Conservation (phyloP, 2,888 invertebrate genomes). For the Cataglyphis albicans region DNA sequence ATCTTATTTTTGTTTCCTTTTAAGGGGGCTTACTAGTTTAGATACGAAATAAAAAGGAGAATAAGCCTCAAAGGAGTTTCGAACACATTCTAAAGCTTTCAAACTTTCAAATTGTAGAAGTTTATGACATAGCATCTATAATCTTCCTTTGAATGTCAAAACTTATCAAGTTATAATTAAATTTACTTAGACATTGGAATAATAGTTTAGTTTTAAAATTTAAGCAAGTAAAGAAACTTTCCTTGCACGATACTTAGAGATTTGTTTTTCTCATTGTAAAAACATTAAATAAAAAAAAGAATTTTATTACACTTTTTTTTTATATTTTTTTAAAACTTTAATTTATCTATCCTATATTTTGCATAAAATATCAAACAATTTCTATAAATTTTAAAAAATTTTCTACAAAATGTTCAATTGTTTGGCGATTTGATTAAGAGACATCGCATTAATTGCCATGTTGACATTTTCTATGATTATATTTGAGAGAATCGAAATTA, state of each 20-base stretch:
- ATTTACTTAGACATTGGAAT: conserved; percentile 19
- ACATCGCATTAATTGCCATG: conserved; percentile 8
- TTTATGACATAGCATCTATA: conserved; percentile 39
- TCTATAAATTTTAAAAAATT: background rate
- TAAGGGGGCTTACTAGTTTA: background rate
- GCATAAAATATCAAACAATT: background rate
- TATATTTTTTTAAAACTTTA: background rate
- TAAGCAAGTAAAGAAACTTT: background rate
- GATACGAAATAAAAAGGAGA: conserved; percentile 18
- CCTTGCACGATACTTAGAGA: background rate
- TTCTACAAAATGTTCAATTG: background rate
- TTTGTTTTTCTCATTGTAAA: background rate
- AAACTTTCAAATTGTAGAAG: conserved; percentile 34
- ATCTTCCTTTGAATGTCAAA: conserved; percentile 41
- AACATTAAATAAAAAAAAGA: conserved; percentile 5
- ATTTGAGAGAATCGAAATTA: conserved; percentile 38
- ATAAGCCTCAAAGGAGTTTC: conserved; percentile 20
- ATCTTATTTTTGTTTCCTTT: background rate
- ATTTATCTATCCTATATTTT: background rate
- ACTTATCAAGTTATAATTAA: conserved; percentile 27
- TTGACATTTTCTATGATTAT: conserved; percentile 30
- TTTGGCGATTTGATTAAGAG: background rate
- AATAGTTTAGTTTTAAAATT: conserved; percentile 3
- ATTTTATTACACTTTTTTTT: conserved; percentile 11
- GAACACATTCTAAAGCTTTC: background rate